Evolutionary conservation across 2,888 invertebrate species (phyloP).

Genomic region (Cephus rjabovi): DNA sequence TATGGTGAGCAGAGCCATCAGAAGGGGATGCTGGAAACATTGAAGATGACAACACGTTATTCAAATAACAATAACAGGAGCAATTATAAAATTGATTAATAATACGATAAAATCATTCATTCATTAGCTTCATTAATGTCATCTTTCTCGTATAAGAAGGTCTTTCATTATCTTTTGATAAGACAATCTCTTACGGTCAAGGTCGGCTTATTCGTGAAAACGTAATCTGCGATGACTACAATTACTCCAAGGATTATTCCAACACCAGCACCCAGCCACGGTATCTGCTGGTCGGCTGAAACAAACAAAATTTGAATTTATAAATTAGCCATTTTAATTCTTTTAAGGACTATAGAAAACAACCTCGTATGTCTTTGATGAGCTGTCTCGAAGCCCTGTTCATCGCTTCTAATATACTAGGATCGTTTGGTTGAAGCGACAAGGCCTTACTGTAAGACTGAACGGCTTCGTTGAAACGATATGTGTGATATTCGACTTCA

Average conservation of each 20-base stretch:
- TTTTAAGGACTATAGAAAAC: slow-evolving; percentile 20
- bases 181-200: slow-evolving; percentile 70
- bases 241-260: slow-evolving; percentile 78
- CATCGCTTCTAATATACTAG: slow-evolving; percentile 74
- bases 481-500: slow-evolving; percentile 78
- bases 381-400: slow-evolving; percentile 72
- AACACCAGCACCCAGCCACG: slow-evolving; percentile 81
- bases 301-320: slow-evolving; percentile 31
- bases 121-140: not conserved
- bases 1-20: slow-evolving; percentile 79
- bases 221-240: slow-evolving; percentile 77
- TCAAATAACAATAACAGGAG: not conserved
- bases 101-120: not conserved
- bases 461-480: slow-evolving; percentile 75
- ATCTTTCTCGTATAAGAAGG: not conserved
- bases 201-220: slow-evolving; percentile 75
- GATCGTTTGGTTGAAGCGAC: slow-evolving; percentile 76
- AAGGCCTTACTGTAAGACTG: slow-evolving; percentile 77
- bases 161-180: not conserved
- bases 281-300: slow-evolving; percentile 77
- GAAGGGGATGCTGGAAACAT: slow-evolving; percentile 75
- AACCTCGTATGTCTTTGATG: slow-evolving; percentile 74
- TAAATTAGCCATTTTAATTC: slow-evolving; percentile 1
- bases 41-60: not conserved
- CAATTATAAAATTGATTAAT: not conserved